Evolutionary conservation across 1,140 invertebrate species (phyloP).

Genomic region (Elysia chlorotica): DNA sequence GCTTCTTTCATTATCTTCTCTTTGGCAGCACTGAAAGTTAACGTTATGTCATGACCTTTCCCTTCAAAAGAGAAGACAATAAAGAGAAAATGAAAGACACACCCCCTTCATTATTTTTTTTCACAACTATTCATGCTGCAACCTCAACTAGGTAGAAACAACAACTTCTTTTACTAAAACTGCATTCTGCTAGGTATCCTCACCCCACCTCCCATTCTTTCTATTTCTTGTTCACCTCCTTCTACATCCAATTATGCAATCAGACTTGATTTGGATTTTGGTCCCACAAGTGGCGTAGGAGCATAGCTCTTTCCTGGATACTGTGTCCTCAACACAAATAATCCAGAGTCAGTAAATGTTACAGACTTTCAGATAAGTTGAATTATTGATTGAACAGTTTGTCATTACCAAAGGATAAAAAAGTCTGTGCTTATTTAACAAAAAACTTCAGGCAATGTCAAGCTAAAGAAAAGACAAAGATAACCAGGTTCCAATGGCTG

Average conservation of each 20-base stretch:
- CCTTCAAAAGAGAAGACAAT: constrained; percentile 31
- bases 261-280: too few relatives aligned
- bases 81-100: neutral
- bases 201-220: neutral
- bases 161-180: neutral
- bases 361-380: too few relatives aligned
- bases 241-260: neutral
- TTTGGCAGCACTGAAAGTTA: constrained; percentile 49
- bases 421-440: too few relatives aligned
- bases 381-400: too few relatives aligned
- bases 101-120: neutral
- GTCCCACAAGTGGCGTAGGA: too few relatives aligned
- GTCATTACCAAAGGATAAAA: too few relatives aligned
- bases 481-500: too few relatives aligned
- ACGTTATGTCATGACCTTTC: constrained; percentile 40
- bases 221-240: neutral
- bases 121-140: neutral
- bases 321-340: too few relatives aligned
- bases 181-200: neutral
- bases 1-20: constrained; percentile 54
- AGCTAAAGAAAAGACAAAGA: too few relatives aligned
- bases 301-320: too few relatives aligned
- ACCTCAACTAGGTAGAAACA: neutral
- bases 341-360: too few relatives aligned
- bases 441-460: too few relatives aligned